These are phyloP conservation scores for Caerostris extrusa DNA, from an alignment of 1,140 invertebrate species.

Conservation along the genomic window DNA sequence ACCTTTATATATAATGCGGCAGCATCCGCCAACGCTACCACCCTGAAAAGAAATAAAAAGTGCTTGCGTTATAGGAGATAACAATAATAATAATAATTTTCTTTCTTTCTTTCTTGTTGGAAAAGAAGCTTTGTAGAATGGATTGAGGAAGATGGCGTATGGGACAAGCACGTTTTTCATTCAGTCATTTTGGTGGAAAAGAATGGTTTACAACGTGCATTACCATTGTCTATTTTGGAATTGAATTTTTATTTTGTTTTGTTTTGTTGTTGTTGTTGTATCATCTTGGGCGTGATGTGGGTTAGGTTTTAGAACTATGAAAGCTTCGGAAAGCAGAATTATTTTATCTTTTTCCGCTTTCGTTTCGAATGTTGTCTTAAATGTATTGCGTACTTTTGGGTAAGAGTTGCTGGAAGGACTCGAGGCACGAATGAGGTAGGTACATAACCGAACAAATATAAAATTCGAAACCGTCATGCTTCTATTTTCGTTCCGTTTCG, in stretches of 20 bases:
- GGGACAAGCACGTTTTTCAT: constrained; percentile 70
- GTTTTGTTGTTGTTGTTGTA: background rate
- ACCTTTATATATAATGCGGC: constrained; percentile 19
- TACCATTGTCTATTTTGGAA: constrained; percentile 73
- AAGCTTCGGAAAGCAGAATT: constrained; percentile 19
- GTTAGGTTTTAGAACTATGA: constrained; percentile 23
- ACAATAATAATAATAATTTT: constrained; percentile 70
- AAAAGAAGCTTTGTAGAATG: background rate
- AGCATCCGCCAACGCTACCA: background rate
- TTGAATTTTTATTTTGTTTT: constrained; percentile 42
- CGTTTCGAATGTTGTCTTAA: constrained; percentile 7
- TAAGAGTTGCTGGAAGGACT: background rate
- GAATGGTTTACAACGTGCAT: constrained; percentile 38
- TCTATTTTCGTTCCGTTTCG: too few relatives aligned
- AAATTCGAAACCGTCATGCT: too few relatives aligned
- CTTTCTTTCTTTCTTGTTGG: background rate
- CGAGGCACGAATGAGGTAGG: background rate
- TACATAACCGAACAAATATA: background rate
- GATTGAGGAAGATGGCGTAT: constrained; percentile 55
- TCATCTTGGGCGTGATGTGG: constrained; percentile 8
- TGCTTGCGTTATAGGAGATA: constrained; percentile 51
- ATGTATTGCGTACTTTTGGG: constrained; percentile 35
- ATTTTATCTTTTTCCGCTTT: background rate
- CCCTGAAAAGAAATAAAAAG: background rate
- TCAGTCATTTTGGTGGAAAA: constrained; percentile 34